Base-by-base conservation (phyloP, 1,140 invertebrate species). In the Euglossa dilemma region DNA sequence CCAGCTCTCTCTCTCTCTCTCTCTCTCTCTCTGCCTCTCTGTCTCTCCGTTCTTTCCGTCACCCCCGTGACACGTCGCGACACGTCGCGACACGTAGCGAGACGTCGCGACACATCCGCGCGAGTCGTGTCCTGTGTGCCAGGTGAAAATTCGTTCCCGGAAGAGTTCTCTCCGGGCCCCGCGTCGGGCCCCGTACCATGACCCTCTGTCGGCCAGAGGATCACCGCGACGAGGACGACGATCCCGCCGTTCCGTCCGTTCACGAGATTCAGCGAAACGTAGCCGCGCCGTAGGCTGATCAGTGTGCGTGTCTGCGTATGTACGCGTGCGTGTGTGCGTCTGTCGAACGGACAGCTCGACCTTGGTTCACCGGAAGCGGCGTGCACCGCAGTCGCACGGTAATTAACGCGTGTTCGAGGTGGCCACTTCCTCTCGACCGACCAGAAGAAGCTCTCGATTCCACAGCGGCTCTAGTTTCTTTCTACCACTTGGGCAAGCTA, bases 361-460 rank as follows among this genome's bases (percentile, higher is more conserved):
- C 73, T 77, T 70, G 80, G 70, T 59, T 74, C 12, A 84, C 52
- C 85, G 71, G 64, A 71, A 86, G 18, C 56, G 16, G 43, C 47
- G 73, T 67, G 73, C 66, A 54, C 63, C 54, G 45, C 28, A 18
- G 47, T 85, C 75, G 59, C 20, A 25, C 36, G 69, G n/a, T 25
- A 63, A 86, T 84, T 85, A 85, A 74, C 84, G 61, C 45, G 47
- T 52, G 69, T 70, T n/a, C 50, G 50, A 16, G 63, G 28, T 85
- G 80, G n/a, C 18, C 61, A 84, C 59, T 64, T 23, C 28, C 36
- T 36, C 18, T 8, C 61, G 8, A 63, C 16, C n/a, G n/a, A n/a
- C n/a, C n/a, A n/a, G n/a, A n/a, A n/a, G n/a, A n/a, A n/a, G n/a
- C n/a, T n/a, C n/a, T n/a, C n/a, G n/a, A n/a, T n/a, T n/a, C n/a